Base-by-base conservation (phyloP, 2,113 vertebrate species). In the Salvelinus sp. region DNA sequence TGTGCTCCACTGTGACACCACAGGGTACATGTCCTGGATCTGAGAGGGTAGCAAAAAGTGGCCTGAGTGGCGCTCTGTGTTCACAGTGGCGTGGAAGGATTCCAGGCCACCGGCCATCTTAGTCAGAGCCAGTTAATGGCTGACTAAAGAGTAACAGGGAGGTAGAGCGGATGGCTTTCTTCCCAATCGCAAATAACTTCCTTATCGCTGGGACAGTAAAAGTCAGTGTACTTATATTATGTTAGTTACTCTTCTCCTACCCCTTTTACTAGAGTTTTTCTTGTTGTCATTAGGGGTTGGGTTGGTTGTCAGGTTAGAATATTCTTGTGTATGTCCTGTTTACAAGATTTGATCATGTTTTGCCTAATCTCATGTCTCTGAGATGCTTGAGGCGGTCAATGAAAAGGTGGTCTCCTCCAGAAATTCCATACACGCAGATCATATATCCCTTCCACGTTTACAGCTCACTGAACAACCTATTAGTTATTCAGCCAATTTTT, bases 81-180 rank as follows among this genome's bases (percentile, higher is more conserved):
- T 74, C 58, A 16, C 3, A 23, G 54, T 22, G 9, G 63, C 50
- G 13, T 18, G 28, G 47, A 9, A 50, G 70, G 38, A 62, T 68
- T 63, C 25, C 25, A 47, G 38, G 25, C 3, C 64, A 44, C 70
- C 57, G 33, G 70, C 60, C 50, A 0, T 33, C 62, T 68, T 16
- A 38, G 28, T 58, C 27, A 10, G 12, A 28, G 44, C 12, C 23
- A 9, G 82, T 83, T 86, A 83, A 88, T 77, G 72, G 48, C 47
- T 83, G 78, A 84, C 63, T 76, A 76, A 73, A 77, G 22, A 76
- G 66, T 76, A 74, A 80, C 66, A 6, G 3, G 10, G 33, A 48
- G 0, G 1, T 25, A 13, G 20, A 63, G 62, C 0, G 20, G 62
- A 63, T 25, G 22, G 22, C n/a, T 63, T 60, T 48, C 44, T 4